A percentile compares a stretch with the other conserved stretches of the same genome.
Conservation (phyloP, 2,888 invertebrate genomes). For the Hypena proboscidalis region DNA sequence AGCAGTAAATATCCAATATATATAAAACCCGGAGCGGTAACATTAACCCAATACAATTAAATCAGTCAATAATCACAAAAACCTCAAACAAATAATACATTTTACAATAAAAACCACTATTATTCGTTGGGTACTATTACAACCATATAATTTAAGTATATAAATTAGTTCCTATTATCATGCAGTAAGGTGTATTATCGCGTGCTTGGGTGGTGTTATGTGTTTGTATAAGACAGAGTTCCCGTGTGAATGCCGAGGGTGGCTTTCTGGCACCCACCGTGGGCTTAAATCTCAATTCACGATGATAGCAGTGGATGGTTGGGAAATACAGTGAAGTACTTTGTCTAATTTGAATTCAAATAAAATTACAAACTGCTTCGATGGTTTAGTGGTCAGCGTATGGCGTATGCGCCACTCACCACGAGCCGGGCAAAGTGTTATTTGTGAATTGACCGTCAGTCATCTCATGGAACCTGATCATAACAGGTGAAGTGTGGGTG, state of each 20-base stretch:
- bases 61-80: conserved; percentile 40
- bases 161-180: neutral
- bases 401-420: too few species aligned
- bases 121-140: conserved; percentile 52
- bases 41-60: conserved; percentile 24
- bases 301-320: conserved; percentile 15
- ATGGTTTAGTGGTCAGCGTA: too few species aligned
- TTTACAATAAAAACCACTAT: conserved; percentile 51
- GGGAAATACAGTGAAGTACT: too few species aligned
- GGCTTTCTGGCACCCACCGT: conserved; percentile 31
- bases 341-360: too few species aligned
- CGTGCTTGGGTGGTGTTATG: conserved; percentile 4
- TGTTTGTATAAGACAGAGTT: conserved; percentile 42
- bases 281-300: conserved; percentile 37
- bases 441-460: too few species aligned
- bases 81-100: conserved; percentile 53
- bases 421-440: too few species aligned
- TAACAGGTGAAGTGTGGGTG: too few species aligned
- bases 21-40: conserved; percentile 1
- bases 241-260: conserved; percentile 67
- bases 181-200: conserved; percentile 29
- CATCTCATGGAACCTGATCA: too few species aligned
- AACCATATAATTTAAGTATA: conserved; percentile 5
- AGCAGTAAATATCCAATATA: too few species aligned
- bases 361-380: too few species aligned